phyloP scores from a whole-genome alignment of 2,113 vertebrate species.

The Gavia stellata region DNA sequence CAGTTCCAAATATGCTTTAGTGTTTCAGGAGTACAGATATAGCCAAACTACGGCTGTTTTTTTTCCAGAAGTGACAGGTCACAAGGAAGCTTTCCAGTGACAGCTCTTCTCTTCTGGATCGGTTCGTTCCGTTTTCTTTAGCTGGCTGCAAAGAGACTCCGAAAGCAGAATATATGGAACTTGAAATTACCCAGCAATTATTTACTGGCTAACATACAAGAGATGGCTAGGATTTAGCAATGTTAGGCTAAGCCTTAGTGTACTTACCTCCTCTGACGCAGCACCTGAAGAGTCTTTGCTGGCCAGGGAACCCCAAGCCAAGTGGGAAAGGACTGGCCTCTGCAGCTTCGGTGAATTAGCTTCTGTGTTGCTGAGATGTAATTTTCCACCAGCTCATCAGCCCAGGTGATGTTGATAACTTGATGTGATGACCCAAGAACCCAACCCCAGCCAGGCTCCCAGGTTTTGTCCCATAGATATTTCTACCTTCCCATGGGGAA shows the following conservation, averaged over 20 bases:
- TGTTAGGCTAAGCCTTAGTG: neutral
- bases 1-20: neutral
- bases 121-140: neutral
- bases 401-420: neutral
- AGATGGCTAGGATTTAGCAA: neutral
- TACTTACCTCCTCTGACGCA: neutral
- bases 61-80: neutral
- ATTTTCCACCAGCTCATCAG: neutral
- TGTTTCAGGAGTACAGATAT: neutral
- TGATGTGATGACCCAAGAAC: neutral
- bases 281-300: neutral
- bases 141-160: neutral
- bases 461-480: neutral
- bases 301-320: neutral
- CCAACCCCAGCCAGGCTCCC: neutral
- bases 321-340: accelerated
- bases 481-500: neutral
- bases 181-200: neutral
- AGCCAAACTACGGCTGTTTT: neutral
- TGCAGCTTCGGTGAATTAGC: neutral
- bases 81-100: neutral
- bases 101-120: neutral
- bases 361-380: neutral
- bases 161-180: neutral
- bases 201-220: neutral